Base-by-base conservation (phyloP, 1,140 invertebrate genomes). In the Leucophenga varia region DNA sequence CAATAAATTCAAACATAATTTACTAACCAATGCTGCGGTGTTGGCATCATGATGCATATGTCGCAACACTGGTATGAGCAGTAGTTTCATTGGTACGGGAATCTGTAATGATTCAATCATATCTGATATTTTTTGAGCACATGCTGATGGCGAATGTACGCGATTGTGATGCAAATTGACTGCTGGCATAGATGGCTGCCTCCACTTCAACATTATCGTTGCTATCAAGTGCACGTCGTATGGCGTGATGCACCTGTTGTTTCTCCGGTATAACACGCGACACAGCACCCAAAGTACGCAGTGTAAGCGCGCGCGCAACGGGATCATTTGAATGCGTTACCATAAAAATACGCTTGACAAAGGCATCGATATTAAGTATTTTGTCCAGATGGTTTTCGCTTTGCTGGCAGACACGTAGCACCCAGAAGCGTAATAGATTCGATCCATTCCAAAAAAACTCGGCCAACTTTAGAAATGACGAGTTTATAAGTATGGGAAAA, bases 271-370 rank as follows among this genome's bases (percentile, higher is more conserved):
- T 95, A 31, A 97, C 93, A 16, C 87, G 85, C 3, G 94, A 92
- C 28, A 97, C 88, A 47, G 91, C 93, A 1, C 93, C 95, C 20
- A 98, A 79, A 0, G 92, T 95, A 58, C 91, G 81, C 13, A 98
- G 73, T 1, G 93, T 94, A 1, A 98, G 77, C 1, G 93, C 91
- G 64, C 95, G 81, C 0, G 95, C 95, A 22, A 97, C 87, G 0
- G 94, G 93, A 79, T 98, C 95, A 78, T 98, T 98, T 3, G 93
- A 95, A 75, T 98, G 93, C 65, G 94, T 91, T 1, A 98, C 95
- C 73, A 90, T 89, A 67, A 90, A 96, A n/a, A 98, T 88, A 58
- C 93, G 79, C 43, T 89, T 81, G 2, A 97, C 84, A 79, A 97
- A 97, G 76, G 97, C 95, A 69, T 98, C 95, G 7, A 97, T 89